A percentile compares a stretch with the other conserved stretches of the same genome.
Conservation (phyloP, 2,888 invertebrate genomes). For the Saturnia pavonia region DNA sequence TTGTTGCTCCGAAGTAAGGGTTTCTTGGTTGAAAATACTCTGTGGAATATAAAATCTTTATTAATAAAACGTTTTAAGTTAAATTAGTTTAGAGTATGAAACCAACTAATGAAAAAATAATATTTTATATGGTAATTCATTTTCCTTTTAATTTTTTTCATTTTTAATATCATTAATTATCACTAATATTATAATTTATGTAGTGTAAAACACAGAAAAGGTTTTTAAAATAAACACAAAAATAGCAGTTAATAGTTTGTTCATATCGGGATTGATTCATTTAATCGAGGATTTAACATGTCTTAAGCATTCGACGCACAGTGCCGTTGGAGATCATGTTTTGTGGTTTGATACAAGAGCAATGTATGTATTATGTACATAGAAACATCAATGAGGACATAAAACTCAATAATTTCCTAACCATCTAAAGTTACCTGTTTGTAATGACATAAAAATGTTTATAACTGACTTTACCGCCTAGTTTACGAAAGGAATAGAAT, state of each 20-base stretch:
- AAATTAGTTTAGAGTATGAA: neutral
- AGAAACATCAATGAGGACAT: neutral
- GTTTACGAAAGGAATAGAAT: too few relatives aligned
- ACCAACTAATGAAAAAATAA: neutral
- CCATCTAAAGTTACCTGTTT: neutral
- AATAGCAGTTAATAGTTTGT: neutral
- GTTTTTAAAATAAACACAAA: neutral
- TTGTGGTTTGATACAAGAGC: neutral
- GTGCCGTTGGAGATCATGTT: neutral
- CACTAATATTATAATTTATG: neutral
- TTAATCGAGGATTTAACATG: neutral
- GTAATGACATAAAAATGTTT: neutral
- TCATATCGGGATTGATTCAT: neutral
- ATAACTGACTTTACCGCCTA: too few relatives aligned
- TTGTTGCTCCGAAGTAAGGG: constrained; percentile 93
- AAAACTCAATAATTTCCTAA: neutral
- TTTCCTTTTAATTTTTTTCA: neutral
- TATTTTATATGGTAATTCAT: neutral
- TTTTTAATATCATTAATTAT: neutral
- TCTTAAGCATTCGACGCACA: neutral
- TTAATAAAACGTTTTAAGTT: neutral
- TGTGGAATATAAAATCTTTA: constrained; percentile 41
- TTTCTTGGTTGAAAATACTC: constrained; percentile 86
- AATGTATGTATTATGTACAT: neutral
- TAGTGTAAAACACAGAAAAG: neutral